phyloP scores from a whole-genome alignment of 2,797 vertebrate genomes.

The Poeciliopsis presidionis region DNA sequence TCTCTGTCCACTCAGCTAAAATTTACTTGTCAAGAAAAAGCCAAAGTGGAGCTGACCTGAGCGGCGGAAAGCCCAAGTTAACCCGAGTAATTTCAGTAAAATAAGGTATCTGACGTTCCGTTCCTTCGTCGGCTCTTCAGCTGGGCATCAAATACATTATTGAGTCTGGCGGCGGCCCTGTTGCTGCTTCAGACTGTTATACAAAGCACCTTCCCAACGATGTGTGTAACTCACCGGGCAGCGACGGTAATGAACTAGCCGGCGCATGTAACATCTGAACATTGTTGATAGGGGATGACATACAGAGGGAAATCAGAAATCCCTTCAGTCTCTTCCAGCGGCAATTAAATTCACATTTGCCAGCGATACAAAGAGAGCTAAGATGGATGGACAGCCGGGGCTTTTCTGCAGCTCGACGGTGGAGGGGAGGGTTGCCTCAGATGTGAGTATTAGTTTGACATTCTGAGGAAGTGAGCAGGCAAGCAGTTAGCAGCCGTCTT shows the following conservation, averaged over 20 bases:
- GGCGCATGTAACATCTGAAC: constrained; percentile 57
- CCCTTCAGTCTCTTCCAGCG: constrained; percentile 55
- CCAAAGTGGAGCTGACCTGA: constrained; percentile 41
- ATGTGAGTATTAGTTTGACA: constrained; percentile 54
- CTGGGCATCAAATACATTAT: constrained; percentile 63
- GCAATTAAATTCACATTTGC: constrained; percentile 79
- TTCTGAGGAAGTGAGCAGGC: constrained; percentile 59
- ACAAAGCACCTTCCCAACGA: constrained; percentile 49
- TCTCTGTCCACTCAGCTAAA: constrained; percentile 25
- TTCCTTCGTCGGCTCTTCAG: constrained; percentile 67
- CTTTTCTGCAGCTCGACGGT: constrained; percentile 34
- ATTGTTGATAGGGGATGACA: constrained; percentile 67
- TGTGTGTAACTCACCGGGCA: constrained; percentile 39
- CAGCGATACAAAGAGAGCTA: constrained; percentile 56
- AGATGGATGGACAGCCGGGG: constrained; percentile 68
- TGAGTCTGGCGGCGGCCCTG: constrained; percentile 52
- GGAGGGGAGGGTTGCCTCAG: constrained; percentile 15
- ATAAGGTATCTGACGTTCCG: constrained; percentile 48
- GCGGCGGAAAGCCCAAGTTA: constrained; percentile 35
- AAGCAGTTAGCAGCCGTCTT: constrained; percentile 63
- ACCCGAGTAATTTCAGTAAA: constrained; percentile 58
- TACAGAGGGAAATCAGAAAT: constrained; percentile 54
- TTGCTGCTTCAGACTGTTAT: constrained; percentile 58
- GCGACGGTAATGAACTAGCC: constrained; percentile 5
- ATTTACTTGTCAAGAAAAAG: constrained; percentile 30